Evolutionary conservation across 1,140 invertebrate genomes (phyloP).

Genomic region (Aleiodes sp.): DNA sequence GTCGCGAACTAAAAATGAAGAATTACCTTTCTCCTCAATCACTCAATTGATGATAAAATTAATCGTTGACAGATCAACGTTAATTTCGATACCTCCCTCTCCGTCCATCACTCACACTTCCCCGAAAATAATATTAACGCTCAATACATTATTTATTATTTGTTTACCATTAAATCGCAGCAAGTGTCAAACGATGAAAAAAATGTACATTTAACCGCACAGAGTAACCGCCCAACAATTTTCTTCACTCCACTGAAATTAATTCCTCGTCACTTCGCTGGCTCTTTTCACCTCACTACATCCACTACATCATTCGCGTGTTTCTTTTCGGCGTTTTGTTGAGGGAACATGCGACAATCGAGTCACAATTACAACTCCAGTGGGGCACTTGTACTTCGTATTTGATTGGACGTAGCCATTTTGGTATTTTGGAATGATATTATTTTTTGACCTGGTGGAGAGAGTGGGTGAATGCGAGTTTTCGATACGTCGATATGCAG

Average conservation of each 20-base stretch:
- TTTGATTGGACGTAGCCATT: conserved; percentile 56
- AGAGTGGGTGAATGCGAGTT: conserved; percentile 20
- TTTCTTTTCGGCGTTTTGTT: conserved; percentile 49
- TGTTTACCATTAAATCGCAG: conserved; percentile 32
- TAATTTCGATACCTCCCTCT: background rate
- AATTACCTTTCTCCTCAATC: background rate
- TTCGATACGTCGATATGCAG: conserved; percentile 10
- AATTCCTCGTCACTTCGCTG: background rate
- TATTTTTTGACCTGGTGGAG: conserved; percentile 34
- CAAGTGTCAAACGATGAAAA: conserved; percentile 32
- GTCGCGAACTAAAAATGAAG: background rate
- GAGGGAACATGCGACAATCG: conserved; percentile 27
- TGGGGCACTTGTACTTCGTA: conserved; percentile 45
- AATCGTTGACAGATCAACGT: background rate
- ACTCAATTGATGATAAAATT: background rate
- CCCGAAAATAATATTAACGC: background rate
- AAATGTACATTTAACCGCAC: conserved; percentile 16
- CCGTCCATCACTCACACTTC: background rate
- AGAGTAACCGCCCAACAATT: conserved; percentile 17
- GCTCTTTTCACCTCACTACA: background rate
- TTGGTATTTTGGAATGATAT: conserved; percentile 41
- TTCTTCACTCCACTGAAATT: background rate
- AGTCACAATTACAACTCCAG: conserved; percentile 51
- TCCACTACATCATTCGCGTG: conserved; percentile 14
- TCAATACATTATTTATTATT: background rate